A percentile compares a stretch with the other conserved stretches of the same genome.
These are phyloP conservation scores for Diceros bicornis DNA, from an alignment of 2,797 vertebrate species.

Conservation along the genomic window DNA sequence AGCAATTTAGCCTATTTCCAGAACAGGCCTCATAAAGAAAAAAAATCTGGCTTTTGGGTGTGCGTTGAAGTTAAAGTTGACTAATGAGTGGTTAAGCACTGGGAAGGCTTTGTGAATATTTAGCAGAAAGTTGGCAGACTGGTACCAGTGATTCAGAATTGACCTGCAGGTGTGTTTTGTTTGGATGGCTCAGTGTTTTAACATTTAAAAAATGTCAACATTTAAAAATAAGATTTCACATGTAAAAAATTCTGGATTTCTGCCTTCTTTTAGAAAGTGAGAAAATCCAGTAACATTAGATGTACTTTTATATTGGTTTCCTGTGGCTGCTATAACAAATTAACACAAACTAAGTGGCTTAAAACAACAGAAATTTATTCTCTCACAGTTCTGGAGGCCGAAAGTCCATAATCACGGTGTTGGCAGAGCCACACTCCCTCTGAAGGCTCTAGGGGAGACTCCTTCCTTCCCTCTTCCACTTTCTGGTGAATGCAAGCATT, in stretches of 20 bases:
- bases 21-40: not conserved
- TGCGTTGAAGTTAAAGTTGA: not conserved
- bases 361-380: not conserved
- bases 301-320: not conserved
- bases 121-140: not conserved
- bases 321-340: not conserved
- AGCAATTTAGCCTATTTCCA: not conserved
- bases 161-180: not conserved
- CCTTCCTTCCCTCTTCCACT: not conserved
- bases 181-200: not conserved
- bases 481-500: not conserved
- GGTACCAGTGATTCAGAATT: not conserved
- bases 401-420: not conserved
- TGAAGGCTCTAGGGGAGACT: not conserved
- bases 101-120: not conserved
- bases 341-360: not conserved
- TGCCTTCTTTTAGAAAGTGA: not conserved
- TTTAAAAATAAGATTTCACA: constrained; percentile 2
- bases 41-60: not conserved
- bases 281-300: not conserved
- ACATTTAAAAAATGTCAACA: not conserved
- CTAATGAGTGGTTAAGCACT: not conserved
- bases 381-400: not conserved
- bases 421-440: not conserved
- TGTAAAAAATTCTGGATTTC: not conserved